Base-by-base conservation (phyloP, 2,113 vertebrate genomes). In the Phocoena phocoena region DNA sequence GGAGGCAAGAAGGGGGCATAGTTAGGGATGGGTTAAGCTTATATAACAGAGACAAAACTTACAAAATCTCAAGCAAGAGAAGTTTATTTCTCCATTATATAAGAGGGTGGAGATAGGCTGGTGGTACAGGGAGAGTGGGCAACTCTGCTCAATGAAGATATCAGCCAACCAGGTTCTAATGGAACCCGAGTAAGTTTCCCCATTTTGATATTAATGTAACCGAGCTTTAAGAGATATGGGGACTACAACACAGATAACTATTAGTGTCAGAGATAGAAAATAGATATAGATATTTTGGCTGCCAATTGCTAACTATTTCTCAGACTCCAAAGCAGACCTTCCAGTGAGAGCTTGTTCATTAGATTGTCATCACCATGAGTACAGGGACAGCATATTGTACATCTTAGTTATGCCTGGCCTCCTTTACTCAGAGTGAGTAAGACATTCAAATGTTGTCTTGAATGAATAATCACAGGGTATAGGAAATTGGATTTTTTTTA, bases 301-400 rank as follows among this genome's bases (percentile, higher is more conserved):
- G 5, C 44, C 26, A 36, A 3, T 21, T n/a, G 41, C 33, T 55
- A 7, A 63, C 1, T 41, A 23, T 62, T 77, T 67, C 67, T 77
- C 50, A 65, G 15, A n/a, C 3, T 68, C 26, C 18, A 60, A 67
- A 28, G 2, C 3, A 9, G 6, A 26, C 15, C 23, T 44, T 25
- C 6, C 31, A 68, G 74, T 2, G 17, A 36, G 47, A 82, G 3
- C 11, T 18, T 33, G 23, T 14, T 4, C 7, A 21, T 41, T 55
- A 36, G 20, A n/a, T 2, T 31, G 5, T 6, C 2, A 25, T 33
- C 1, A 0, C 21, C 13, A 13, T 58, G 15, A 81, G 1, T 3
- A 50, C 33, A 55, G 2, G 10, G 15, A 50, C 15, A 67, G 20
- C 50, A 60, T 65, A 68, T 44, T 65, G 12, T 15, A 31, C 14